Base-by-base conservation (phyloP, 1,140 invertebrate genomes). In the Homarus americanus region DNA sequence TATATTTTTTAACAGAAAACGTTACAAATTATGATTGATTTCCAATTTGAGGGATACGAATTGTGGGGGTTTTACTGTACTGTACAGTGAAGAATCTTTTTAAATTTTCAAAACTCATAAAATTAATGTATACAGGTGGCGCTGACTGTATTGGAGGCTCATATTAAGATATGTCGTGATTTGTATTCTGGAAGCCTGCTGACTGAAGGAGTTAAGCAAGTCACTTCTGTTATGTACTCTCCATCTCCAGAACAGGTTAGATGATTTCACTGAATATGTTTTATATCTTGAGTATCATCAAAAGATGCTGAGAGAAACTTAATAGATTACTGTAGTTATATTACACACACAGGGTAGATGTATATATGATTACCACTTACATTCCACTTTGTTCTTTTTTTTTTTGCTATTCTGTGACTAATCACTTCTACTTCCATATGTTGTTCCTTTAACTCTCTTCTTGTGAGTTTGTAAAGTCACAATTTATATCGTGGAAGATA, bases 71-170 rank as follows among this genome's bases (percentile, higher is more conserved):
- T n/a, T n/a, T n/a, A n/a, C n/a, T n/a, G n/a, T n/a, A 15, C 53
- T 63, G 10, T 63, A 63, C 53, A 10, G 24, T 24, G 10, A 10
- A 15, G 10, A 15, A 63, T 24, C 12, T 63, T 63, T 12, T 63
- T 63, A 10, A 63, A 24, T 63, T 10, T 10, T 12, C 12, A 24
- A 63, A 24, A 63, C 53, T 63, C 24, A 24, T 12, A 63, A 15
- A 15, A 10, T 24, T 63, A 63, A 63, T 69, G 5, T 24, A 84
- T 92, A 24, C 94, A 96, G 93, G 95, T 97, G 91, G 97, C 97
- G 4, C 93, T 97, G 12, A 93, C 97, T 9, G 95, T 97, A 12
- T 95, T 96, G 20, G 96, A 97, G 93, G 95, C 96, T 0, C 95
- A 95, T 34, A 95, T 95, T 28, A 96, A 96, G 93, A 96, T 96